These are phyloP conservation scores for Aldabrachelys gigantea DNA, from an alignment of 2,113 vertebrate genomes.

Conservation along the genomic window DNA sequence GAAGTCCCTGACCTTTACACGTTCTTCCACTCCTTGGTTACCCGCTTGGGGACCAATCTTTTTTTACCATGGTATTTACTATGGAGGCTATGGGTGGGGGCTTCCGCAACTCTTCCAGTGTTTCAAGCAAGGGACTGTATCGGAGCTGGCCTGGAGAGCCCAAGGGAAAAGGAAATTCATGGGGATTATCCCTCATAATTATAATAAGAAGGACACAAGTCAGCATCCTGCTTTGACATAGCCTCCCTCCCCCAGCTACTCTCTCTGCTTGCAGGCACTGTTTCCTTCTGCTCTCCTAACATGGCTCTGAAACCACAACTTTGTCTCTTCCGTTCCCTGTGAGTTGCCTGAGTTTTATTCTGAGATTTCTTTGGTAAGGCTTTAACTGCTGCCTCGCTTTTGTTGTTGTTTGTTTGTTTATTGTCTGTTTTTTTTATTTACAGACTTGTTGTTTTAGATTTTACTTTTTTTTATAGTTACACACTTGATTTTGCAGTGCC, in stretches of 20 bases:
- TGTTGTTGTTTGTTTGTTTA: too few species aligned
- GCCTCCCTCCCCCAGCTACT: background rate
- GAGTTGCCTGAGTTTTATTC: too few species aligned
- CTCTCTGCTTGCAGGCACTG: background rate
- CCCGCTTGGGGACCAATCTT: background rate
- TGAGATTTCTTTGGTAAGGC: too few species aligned
- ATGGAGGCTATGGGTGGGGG: background rate
- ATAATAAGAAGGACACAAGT: background rate
- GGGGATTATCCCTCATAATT: background rate
- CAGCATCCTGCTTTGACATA: background rate
- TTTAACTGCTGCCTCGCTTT: too few species aligned
- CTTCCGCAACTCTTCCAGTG: background rate
- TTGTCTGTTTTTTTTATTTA: too few species aligned
- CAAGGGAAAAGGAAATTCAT: background rate
- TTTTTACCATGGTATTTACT: background rate
- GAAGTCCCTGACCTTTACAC: background rate
- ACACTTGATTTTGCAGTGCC: too few species aligned
- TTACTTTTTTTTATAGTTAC: too few species aligned
- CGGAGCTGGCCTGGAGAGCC: background rate
- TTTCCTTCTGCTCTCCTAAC: too few species aligned
- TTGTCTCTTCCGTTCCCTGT: too few species aligned
- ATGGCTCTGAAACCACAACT: too few species aligned
- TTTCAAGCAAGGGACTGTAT: background rate
- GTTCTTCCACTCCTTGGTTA: background rate
- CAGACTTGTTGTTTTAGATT: too few species aligned